phyloP scores from a whole-genome alignment of 2,113 vertebrate species.

The Vulpes ferrilata region DNA sequence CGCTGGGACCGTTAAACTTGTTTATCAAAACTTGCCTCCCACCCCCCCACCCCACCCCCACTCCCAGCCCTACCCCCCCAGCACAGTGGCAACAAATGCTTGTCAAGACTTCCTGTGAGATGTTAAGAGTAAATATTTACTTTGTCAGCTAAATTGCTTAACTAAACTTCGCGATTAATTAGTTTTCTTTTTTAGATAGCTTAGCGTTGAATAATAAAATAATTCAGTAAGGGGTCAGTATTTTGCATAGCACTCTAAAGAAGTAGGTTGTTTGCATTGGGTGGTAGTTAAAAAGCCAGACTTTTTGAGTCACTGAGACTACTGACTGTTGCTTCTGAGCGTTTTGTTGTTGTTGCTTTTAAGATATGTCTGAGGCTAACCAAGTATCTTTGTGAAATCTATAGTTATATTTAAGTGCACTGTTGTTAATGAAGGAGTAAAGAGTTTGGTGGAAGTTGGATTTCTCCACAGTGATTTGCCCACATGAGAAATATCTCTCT shows the following conservation, averaged over 20 bases:
- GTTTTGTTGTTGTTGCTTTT: conserved; percentile 55
- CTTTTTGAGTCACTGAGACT: neutral
- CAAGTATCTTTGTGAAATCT: conserved; percentile 4
- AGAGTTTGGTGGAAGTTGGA: conserved; percentile 55
- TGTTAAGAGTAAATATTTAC: conserved; percentile 80
- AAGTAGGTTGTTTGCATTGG: conserved; percentile 54
- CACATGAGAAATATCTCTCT: neutral
- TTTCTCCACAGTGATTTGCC: conserved; percentile 64
- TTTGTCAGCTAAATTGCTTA: conserved; percentile 76
- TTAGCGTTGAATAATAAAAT: conserved; percentile 67
- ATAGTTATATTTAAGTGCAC: conserved; percentile 24
- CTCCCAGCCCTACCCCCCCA: conserved; percentile 24
- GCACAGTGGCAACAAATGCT: conserved; percentile 68
- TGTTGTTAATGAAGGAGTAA: conserved; percentile 59
- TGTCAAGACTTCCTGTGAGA: conserved; percentile 81
- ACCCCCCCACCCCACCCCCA: neutral
- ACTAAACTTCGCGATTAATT: conserved; percentile 70
- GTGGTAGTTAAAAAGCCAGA: conserved; percentile 47
- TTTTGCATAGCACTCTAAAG: conserved; percentile 57
- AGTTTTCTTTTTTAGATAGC: conserved; percentile 67
- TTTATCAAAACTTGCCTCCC: conserved; percentile 61
- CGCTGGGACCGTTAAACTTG: conserved; percentile 60
- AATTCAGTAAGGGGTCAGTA: conserved; percentile 22
- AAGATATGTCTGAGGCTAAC: conserved; percentile 54
- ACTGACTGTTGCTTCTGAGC: conserved; percentile 30